phyloP scores from a whole-genome alignment of 2,113 vertebrate genomes.

The Tetraodon nigroviridis region DNA sequence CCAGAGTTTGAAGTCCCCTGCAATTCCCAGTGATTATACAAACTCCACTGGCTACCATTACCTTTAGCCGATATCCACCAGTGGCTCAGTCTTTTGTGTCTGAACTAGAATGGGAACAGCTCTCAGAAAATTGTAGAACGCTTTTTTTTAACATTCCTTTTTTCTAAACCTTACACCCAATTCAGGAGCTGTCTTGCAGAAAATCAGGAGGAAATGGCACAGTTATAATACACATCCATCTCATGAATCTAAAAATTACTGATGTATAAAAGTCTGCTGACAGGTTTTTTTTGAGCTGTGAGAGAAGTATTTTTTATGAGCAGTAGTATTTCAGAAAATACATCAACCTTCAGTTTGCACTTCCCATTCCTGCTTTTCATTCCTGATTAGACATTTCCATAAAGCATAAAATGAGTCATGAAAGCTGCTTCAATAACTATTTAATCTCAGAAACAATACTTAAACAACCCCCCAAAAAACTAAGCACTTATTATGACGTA shows the following conservation, averaged over 20 bases:
- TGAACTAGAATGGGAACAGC: conserved; percentile 31
- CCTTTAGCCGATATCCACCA: conserved; percentile 48
- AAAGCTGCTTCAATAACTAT: conserved; percentile 28
- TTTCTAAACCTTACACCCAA: conserved; percentile 15
- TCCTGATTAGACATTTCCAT: conserved; percentile 17
- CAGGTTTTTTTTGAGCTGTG: background rate
- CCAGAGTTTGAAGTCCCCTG: conserved; percentile 37
- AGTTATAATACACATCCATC: conserved; percentile 28
- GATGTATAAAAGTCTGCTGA: conserved; percentile 30
- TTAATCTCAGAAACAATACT: conserved; percentile 7
- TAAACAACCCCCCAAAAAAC: conserved; percentile 9
- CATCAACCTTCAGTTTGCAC: conserved; percentile 19
- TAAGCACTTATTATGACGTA: conserved; percentile 10
- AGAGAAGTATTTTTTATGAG: no score
- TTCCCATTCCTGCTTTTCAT: conserved; percentile 15
- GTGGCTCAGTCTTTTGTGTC: conserved; percentile 49
- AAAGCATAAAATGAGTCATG: conserved; percentile 26
- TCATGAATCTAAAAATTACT: conserved; percentile 21
- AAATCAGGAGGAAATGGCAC: conserved; percentile 27
- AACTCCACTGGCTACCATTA: conserved; percentile 21
- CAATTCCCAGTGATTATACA: conserved; percentile 44
- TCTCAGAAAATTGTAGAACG: conserved; percentile 40
- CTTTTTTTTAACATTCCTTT: background rate
- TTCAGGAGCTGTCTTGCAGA: conserved; percentile 27
- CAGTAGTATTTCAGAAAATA: conserved; percentile 13